Evolutionary conservation across 2,888 invertebrate species (phyloP), one percentile per base, ranked within the genome.

Genomic region (Cataglyphis albicans): DNA sequence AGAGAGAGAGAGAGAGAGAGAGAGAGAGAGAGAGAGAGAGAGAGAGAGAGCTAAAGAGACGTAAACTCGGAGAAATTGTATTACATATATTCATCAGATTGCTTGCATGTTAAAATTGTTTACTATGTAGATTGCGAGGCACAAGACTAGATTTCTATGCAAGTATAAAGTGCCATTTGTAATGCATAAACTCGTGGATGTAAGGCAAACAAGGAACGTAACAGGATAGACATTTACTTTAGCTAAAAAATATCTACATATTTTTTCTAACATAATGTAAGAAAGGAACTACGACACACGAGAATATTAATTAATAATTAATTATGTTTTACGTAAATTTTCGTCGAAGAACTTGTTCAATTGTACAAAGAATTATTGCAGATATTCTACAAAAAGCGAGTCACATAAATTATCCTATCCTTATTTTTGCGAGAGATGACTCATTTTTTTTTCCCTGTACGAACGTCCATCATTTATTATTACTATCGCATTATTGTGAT

Each of bases 401-500:
- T 35, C 63, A 12, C 0, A 29, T 74, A 75, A 75, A 75, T 64
- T 52, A 64, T 75, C 35, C n/a, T 25, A 52, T 75, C 52, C 32
- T 52, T 52, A 35, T 73, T 61, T 32, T 74, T n/a, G 65, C 48
- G 15, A 15, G 15, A 10, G 21, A 61, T 18, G 9, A 44, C 41
- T 12, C 18, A 12, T 32, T n/a, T 32, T 55, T 55, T 76, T 65
- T 64, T 65, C 38, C 55, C 38, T 7, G 12, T n/a, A 3, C 3
- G 7, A 52, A 25, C 25, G 12, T n/a, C n/a, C 38, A 55, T 10
- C 75, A 55, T 65, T 65, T 65, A 65, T 76, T 76, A 76, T 65
- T 65, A 55, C 29, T 65, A 65, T 65, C 35, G 52, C 12, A 55
- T 76, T 76, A 76, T 76, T 65, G 67, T 75, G 64, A 64, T n/a